Base-by-base conservation (phyloP, 2,113 vertebrate genomes). In the Solea solea region DNA sequence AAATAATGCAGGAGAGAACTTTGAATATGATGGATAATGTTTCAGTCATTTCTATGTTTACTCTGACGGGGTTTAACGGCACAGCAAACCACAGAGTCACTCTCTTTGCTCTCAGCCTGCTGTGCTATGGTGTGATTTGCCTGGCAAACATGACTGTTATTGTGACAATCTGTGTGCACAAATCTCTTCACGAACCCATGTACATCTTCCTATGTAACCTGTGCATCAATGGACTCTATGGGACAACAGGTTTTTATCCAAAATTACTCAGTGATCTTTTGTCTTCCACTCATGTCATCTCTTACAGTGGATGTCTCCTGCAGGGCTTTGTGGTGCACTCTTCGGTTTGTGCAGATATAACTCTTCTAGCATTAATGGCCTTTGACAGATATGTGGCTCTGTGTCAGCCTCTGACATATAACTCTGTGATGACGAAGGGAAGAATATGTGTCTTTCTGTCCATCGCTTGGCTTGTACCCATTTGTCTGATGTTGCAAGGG, bases 331-430 rank as follows among this genome's bases (percentile, higher is more conserved):
- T 84, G 54, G 0, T 88, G 41, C 79, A 84, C 50, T 80, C 78
- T 1, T 68, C 79, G 2, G 46, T 7, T 7, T 2, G 8, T 41
- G 66, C 74, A 42, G 84, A 88, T 10, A 60, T 79, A 2, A 83
- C 87, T 21, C 0, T 86, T 25, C 59, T 88, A 0, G 40, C 27
- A 2, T 9, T 86, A 0, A 88, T 88, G 86, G 63, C 86, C 8
- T 77, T 66, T 44, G 86, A 88, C 68, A 51, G 86, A 72, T 88
- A 88, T 12, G 59, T 84, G 44, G 82, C 86, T 4, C 82, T 88
- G 25, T 86, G 86, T 73, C 73, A 48, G 8, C 86, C 83, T 54
- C 64, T 88, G 15, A 9, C 13, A 0, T 88, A 89, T 48, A 71
- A 84, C 46, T 67, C 76, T 60, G 50, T 82, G 21, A 88, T 88